Conservation (phyloP, 2,797 vertebrate genomes). For the Alosa sapidissima region DNA sequence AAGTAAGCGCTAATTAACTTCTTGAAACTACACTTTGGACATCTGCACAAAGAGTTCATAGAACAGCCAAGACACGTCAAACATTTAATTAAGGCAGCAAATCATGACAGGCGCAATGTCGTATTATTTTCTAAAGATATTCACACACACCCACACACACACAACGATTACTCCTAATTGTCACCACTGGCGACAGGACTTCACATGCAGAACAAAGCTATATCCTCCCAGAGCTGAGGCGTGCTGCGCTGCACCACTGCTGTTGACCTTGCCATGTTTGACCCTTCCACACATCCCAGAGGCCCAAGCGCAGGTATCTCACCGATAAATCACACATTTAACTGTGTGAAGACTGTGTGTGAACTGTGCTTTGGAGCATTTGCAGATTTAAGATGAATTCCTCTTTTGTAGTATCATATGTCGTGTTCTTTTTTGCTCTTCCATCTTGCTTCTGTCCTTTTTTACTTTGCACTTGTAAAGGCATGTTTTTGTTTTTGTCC, state of each 20-base stretch:
- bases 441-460: not conserved
- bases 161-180: constrained; percentile 72
- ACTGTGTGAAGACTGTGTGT: constrained; percentile 61
- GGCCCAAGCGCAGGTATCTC: constrained; percentile 70
- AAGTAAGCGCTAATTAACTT: not conserved
- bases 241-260: constrained; percentile 61
- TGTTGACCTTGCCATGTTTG: constrained; percentile 70
- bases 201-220: constrained; percentile 68
- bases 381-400: constrained; percentile 10
- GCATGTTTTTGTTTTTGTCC: too few species aligned
- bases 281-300: constrained; percentile 61
- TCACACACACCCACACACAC: not conserved
- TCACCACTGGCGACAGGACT: constrained; percentile 71
- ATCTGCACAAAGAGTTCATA: not conserved
- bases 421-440: not conserved
- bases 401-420: not conserved
- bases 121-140: not conserved
- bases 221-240: constrained; percentile 60
- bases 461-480: not conserved
- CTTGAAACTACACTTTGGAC: not conserved
- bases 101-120: not conserved
- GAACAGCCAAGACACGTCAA: not conserved
- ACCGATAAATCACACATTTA: constrained; percentile 71
- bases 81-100: not conserved
- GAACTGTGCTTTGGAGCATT: not conserved